Percentiles rank a stretch among this genome's conserved stretches.
Evolutionary conservation across 2,113 vertebrate genomes (phyloP).

Genomic region (Phalacrocorax pelagicus): DNA sequence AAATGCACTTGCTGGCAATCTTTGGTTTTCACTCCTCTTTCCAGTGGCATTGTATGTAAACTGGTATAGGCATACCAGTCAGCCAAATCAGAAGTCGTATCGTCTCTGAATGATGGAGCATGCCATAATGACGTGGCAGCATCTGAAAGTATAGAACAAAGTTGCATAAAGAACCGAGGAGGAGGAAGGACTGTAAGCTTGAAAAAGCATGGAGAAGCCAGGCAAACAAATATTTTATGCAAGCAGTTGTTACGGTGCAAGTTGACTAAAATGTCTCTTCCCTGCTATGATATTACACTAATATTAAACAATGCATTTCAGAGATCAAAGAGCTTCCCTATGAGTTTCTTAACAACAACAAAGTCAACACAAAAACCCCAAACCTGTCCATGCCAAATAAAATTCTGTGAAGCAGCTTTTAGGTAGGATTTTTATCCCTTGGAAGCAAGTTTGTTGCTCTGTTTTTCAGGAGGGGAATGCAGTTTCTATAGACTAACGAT

Average conservation of each 20-base stretch:
- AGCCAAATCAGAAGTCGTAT: no score
- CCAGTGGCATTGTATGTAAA: not conserved
- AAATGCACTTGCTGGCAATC: not conserved
- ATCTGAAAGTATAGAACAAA: not conserved
- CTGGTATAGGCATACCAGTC: not conserved
- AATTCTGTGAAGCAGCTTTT: not conserved
- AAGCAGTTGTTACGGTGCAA: not conserved
- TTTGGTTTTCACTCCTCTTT: not conserved
- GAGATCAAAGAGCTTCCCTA: not conserved
- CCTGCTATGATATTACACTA: not conserved
- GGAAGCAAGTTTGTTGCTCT: not conserved
- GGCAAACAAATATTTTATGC: not conserved
- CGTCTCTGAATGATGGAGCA: not conserved
- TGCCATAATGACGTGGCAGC: not conserved
- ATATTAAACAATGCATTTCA: not conserved
- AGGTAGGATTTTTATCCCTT: not conserved
- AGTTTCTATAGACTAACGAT: not conserved
- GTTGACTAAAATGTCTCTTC: not conserved
- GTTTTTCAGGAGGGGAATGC: not conserved
- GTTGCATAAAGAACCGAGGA: not conserved
- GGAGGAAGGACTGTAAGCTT: not conserved
- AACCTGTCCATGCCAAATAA: not conserved
- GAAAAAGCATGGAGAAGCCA: not conserved
- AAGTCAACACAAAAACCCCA: not conserved
- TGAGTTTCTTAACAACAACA: not conserved